Conservation (phyloP, 2,797 vertebrate species). For the Lophius americanus region DNA sequence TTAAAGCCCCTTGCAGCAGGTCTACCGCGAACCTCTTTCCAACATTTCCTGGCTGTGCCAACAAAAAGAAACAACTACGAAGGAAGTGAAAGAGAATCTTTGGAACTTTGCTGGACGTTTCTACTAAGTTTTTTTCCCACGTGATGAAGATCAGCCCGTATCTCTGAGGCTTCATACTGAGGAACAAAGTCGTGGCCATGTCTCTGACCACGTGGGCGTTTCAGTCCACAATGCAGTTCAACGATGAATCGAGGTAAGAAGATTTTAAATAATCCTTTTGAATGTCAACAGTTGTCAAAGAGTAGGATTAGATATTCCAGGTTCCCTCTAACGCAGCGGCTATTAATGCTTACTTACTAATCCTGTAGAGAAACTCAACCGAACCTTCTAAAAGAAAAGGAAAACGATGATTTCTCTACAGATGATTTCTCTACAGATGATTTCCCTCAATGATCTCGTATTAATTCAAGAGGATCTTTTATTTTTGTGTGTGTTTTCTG, state of each 20-base stretch:
- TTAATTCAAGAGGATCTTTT: no score
- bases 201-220: background rate
- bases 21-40: no score
- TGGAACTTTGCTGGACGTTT: no score
- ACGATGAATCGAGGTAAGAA: slow-evolving; percentile 56
- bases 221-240: slow-evolving; percentile 46
- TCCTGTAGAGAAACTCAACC: background rate
- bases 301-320: slow-evolving; percentile 61
- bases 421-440: no score
- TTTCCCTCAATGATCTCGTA: background rate
- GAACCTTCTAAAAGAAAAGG: no score
- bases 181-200: background rate
- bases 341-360: background rate
- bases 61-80: no score
- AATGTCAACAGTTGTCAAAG: slow-evolving; percentile 76
- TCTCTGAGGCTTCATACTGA: background rate
- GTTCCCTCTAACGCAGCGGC: slow-evolving; percentile 25
- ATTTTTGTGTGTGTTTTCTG: no score
- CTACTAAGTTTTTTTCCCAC: no score
- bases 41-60: no score
- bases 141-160: background rate
- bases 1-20: no score
- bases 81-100: no score
- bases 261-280: slow-evolving; percentile 71
- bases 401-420: no score